These are phyloP conservation scores for Norana najaformis DNA, from an alignment of 2,888 invertebrate species.

Conservation along the genomic window DNA sequence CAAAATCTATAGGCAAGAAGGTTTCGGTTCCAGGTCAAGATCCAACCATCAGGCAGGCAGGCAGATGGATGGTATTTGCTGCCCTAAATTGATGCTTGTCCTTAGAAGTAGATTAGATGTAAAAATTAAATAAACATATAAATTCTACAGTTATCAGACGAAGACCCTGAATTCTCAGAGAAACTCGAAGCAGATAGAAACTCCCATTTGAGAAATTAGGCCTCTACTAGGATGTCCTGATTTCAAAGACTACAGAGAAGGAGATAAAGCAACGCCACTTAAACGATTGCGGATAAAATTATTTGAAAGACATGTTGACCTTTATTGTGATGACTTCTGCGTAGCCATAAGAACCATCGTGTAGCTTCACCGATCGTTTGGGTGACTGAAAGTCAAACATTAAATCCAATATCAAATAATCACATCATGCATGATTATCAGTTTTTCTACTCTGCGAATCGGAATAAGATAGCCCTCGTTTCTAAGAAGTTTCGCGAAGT, in stretches of 20 bases:
- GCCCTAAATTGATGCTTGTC: not conserved
- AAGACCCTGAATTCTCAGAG: not conserved
- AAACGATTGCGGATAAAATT: not conserved
- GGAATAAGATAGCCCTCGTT: not conserved
- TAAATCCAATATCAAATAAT: no score
- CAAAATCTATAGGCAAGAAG: no score
- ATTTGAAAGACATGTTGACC: not conserved
- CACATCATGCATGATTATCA: no score
- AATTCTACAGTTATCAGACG: not conserved
- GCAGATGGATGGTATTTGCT: no score
- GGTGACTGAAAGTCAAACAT: constrained; percentile 25
- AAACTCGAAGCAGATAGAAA: not conserved
- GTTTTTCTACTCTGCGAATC: no score
- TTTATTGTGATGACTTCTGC: constrained; percentile 26
- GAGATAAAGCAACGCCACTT: not conserved
- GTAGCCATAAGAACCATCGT: constrained; percentile 28
- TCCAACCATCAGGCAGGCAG: no score
- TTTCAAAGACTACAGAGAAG: not conserved
- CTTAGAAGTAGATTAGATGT: not conserved
- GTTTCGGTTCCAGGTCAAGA: no score
- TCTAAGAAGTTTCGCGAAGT: not conserved
- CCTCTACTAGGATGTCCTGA: not conserved
- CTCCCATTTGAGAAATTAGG: not conserved
- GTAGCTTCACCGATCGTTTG: constrained; percentile 25
- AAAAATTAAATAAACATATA: not conserved